These are phyloP conservation scores for Solenopsis fugax DNA, from an alignment of 1,140 invertebrate genomes.

Conservation along the genomic window DNA sequence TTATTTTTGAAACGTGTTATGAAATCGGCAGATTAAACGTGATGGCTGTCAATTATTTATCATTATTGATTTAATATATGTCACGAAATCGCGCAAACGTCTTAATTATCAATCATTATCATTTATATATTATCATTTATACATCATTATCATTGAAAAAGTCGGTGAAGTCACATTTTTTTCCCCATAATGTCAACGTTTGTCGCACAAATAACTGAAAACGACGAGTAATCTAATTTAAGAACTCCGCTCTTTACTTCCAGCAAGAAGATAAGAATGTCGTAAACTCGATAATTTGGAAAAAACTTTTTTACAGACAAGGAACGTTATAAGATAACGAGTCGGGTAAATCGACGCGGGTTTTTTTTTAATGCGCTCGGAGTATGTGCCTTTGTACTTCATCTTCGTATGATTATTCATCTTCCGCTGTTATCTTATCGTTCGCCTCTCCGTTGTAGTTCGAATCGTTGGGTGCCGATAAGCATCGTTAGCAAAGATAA, in stretches of 20 bases:
- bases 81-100: slow-evolving; percentile 4
- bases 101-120: slow-evolving; percentile 31
- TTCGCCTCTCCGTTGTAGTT: slow-evolving; percentile 31
- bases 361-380: slow-evolving; percentile 3
- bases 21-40: slow-evolving; percentile 16
- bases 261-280: background rate
- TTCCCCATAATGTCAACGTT: background rate
- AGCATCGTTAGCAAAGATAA: slow-evolving; percentile 58
- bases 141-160: too few relatives aligned
- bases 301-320: background rate
- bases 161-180: background rate
- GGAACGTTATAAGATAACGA: background rate
- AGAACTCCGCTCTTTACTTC: background rate
- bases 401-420: slow-evolving; percentile 16
- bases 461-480: slow-evolving; percentile 39
- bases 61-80: slow-evolving; percentile 8
- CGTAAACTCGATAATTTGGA: background rate
- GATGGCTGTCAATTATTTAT: slow-evolving; percentile 30
- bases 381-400: background rate
- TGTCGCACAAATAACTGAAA: background rate
- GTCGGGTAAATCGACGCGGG: background rate
- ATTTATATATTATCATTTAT: background rate
- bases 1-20: slow-evolving; percentile 3
- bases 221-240: background rate
- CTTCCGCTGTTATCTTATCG: slow-evolving; percentile 68